phyloP scores from a whole-genome alignment of 2,888 invertebrate genomes.

The Tridacna crocea region DNA sequence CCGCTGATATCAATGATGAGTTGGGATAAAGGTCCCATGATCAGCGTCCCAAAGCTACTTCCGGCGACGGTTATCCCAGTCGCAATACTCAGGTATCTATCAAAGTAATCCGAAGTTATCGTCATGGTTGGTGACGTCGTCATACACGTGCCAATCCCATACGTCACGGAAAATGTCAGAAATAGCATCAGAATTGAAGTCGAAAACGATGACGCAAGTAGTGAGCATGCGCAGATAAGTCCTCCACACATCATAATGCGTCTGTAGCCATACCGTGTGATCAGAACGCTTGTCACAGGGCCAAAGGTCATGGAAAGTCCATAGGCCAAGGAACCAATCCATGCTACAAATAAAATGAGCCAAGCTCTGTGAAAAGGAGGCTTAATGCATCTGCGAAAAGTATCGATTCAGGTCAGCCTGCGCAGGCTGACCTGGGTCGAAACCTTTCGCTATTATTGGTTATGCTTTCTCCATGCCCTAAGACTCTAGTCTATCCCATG shows the following conservation, averaged over 20 bases:
- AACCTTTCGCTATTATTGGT: too few relatives aligned
- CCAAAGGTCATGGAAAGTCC: constrained; percentile 77
- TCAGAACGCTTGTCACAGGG: constrained; percentile 70
- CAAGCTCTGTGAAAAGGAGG: too few relatives aligned
- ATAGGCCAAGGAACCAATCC: constrained; percentile 76
- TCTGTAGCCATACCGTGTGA: constrained; percentile 69
- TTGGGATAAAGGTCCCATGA: constrained; percentile 74
- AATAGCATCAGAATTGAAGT: constrained; percentile 65
- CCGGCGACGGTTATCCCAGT: constrained; percentile 77
- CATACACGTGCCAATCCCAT: constrained; percentile 76
- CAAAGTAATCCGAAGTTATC: constrained; percentile 75
- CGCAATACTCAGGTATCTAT: constrained; percentile 73
- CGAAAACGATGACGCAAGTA: constrained; percentile 73
- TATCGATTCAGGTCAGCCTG: too few relatives aligned
- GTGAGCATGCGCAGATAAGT: constrained; percentile 68
- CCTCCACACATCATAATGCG: constrained; percentile 70
- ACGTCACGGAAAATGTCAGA: constrained; percentile 74
- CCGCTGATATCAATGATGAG: constrained; percentile 67
- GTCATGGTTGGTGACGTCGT: constrained; percentile 76
- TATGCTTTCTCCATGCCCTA: too few relatives aligned
- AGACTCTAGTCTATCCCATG: too few relatives aligned
- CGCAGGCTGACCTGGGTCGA: too few relatives aligned
- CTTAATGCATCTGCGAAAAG: too few relatives aligned
- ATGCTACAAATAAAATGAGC: constrained; percentile 66
- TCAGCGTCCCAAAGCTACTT: constrained; percentile 75